These are phyloP conservation scores for Sparus aurata DNA, from an alignment of 2,797 vertebrate genomes.

Conservation along the genomic window DNA sequence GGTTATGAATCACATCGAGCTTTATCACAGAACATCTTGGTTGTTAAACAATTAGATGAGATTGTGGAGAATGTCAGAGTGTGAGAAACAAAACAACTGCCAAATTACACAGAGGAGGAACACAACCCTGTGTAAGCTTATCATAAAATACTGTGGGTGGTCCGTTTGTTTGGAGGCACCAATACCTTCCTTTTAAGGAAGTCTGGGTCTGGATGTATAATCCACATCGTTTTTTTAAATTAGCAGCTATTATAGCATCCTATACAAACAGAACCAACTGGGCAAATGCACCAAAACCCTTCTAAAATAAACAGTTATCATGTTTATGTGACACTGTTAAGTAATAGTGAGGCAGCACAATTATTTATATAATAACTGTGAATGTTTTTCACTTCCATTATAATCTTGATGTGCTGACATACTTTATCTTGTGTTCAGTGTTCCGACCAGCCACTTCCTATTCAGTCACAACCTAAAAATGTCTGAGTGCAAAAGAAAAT, in stretches of 20 bases:
- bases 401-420: neutral
- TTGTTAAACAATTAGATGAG: constrained; percentile 6
- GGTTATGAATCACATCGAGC: constrained; percentile 33
- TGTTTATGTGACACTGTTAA: neutral
- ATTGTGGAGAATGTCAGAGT: constrained; percentile 7
- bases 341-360: neutral
- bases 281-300: neutral
- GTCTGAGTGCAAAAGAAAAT: neutral
- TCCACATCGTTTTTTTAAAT: neutral
- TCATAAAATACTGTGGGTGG: neutral
- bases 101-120: constrained; percentile 8
- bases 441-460: neutral
- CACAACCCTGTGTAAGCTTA: neutral
- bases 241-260: neutral
- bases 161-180: neutral
- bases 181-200: neutral
- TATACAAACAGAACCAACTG: neutral
- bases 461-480: constrained; percentile 16
- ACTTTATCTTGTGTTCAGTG: neutral
- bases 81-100: constrained; percentile 6
- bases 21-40: constrained; percentile 12
- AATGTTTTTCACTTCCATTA: neutral
- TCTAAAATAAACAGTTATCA: neutral
- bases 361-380: neutral
- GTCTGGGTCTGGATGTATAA: neutral